A percentile compares a stretch with the other conserved stretches of the same genome.
These are phyloP conservation scores for Acleris literana DNA, from an alignment of 2,888 invertebrate species.

Conservation along the genomic window DNA sequence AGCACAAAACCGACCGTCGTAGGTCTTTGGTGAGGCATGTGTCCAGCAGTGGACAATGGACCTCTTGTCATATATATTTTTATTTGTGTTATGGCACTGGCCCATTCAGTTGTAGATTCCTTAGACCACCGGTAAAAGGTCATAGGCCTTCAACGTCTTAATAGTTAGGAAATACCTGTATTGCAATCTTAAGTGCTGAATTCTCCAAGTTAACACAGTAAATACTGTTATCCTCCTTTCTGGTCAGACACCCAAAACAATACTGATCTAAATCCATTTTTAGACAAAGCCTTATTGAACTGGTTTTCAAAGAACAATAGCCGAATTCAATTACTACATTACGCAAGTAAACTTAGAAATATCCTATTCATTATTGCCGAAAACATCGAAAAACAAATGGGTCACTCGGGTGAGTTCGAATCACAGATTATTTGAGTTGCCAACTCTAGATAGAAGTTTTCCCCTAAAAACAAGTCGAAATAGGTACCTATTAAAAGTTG, in stretches of 20 bases:
- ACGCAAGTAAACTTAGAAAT: constrained; percentile 1
- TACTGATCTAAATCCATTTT: constrained; percentile 34
- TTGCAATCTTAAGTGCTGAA: constrained; percentile 54
- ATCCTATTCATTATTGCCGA: constrained; percentile 5
- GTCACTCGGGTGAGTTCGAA: background rate
- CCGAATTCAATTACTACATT: constrained; percentile 12
- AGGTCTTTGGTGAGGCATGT: no score
- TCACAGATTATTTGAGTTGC: background rate
- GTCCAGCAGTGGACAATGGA: no score
- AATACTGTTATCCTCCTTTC: constrained; percentile 46
- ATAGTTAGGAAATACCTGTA: constrained; percentile 53
- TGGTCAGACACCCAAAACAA: constrained; percentile 61
- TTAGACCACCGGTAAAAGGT: background rate
- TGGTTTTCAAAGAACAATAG: constrained; percentile 13
- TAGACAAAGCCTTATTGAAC: constrained; percentile 1
- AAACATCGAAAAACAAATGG: constrained; percentile 19
- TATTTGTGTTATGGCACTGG: no score
- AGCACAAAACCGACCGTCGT: no score
- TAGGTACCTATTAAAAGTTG: no score
- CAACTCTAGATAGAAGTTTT: no score
- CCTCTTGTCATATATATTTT: no score
- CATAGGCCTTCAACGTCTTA: no score
- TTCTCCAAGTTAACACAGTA: constrained; percentile 50
- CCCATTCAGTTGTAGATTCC: no score
- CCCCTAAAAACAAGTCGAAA: no score